Conservation (phyloP, 2,797 vertebrate species). For the Chloroceryle inda region DNA sequence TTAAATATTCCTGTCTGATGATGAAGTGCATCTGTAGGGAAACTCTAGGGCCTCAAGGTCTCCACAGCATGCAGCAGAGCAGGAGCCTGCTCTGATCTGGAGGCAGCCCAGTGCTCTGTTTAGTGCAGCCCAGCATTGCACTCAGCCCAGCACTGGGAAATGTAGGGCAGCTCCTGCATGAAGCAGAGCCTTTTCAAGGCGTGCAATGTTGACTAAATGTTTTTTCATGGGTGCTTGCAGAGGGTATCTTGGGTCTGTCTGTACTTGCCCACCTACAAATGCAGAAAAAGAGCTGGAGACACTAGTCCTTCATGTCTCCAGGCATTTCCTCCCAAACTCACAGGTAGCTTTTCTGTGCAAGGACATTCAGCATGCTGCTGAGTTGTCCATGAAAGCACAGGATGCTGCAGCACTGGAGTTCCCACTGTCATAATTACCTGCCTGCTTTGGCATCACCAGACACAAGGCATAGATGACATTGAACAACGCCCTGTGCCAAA, state of each 20-base stretch:
- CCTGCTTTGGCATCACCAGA: neutral
- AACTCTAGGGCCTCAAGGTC: neutral
- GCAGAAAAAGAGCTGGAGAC: neutral
- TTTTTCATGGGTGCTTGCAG: neutral
- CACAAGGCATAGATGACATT: neutral
- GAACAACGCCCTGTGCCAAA: neutral
- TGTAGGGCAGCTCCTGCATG: neutral
- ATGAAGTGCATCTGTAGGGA: neutral
- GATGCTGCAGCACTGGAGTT: neutral
- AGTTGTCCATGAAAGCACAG: accelerated
- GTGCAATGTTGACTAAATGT: accelerated
- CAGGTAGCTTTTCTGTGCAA: neutral
- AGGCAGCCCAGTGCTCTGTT: neutral
- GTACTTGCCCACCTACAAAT: neutral
- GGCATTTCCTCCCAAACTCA: neutral
- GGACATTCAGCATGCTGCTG: neutral
- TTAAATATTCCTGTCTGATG: neutral
- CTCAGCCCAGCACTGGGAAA: neutral
- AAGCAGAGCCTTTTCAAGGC: neutral
- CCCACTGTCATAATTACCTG: neutral
- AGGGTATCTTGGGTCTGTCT: neutral
- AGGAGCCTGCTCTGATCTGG: neutral
- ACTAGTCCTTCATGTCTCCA: accelerated
- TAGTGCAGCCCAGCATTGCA: accelerated
- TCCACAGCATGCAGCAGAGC: accelerated